Percentiles rank a stretch among this genome's conserved stretches.
These are phyloP conservation scores for Hippocampus comes DNA, from an alignment of 2,113 vertebrate genomes.

Conservation along the genomic window DNA sequence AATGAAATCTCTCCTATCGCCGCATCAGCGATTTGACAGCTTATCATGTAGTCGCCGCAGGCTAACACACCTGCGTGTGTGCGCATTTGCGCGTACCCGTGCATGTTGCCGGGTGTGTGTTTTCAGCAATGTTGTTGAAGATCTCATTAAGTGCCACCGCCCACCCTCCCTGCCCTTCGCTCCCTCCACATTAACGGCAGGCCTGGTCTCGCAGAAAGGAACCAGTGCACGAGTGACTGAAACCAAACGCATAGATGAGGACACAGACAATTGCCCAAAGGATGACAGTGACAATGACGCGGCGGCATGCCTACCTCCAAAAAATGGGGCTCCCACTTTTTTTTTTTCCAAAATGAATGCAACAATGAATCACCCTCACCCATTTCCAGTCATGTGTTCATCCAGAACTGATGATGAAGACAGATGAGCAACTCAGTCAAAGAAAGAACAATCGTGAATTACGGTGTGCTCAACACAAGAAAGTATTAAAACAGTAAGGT, in stretches of 20 bases:
- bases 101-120: constrained; percentile 8
- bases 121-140: constrained; percentile 24
- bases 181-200: constrained; percentile 5
- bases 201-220: constrained; percentile 3
- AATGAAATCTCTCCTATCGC: constrained; percentile 55
- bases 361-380: background rate
- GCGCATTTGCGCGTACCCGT: constrained; percentile 1
- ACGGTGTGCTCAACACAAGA: too few relatives aligned
- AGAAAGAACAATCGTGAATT: too few relatives aligned
- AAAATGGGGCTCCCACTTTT: background rate
- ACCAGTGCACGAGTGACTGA: background rate
- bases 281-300: constrained; percentile 2
- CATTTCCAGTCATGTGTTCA: background rate
- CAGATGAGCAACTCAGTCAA: background rate
- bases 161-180: constrained; percentile 20
- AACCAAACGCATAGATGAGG: constrained; percentile 11
- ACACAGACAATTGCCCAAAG: constrained; percentile 10
- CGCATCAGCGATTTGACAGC: constrained; percentile 44
- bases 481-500: too few relatives aligned
- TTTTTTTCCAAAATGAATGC: background rate
- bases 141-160: constrained; percentile 40
- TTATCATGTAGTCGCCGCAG: constrained; percentile 39
- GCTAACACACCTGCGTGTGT: constrained; percentile 28
- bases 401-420: background rate
- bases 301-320: background rate